A percentile compares a stretch with the other conserved stretches of the same genome.
These are phyloP conservation scores for Lytechinus variegatus DNA, from an alignment of 35 echinoderm and acorn worm genomes.

Conservation along the genomic window DNA sequence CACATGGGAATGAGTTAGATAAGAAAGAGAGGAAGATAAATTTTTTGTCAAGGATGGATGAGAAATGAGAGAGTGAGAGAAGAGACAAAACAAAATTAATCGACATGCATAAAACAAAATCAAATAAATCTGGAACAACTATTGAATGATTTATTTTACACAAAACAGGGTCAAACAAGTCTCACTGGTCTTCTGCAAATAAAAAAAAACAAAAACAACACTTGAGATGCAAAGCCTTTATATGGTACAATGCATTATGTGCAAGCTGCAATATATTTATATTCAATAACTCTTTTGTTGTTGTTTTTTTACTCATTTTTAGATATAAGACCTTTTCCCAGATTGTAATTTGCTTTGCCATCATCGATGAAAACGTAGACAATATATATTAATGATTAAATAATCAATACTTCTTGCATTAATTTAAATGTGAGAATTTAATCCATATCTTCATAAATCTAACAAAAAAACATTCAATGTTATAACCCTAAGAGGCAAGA, in stretches of 20 bases:
- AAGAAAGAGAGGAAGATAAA: neutral
- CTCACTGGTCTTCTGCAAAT: conserved; percentile 21
- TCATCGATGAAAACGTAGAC: neutral
- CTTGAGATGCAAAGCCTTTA: neutral
- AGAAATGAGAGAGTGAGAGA: conserved; percentile 52
- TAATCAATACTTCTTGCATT: neutral
- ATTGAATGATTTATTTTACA: neutral
- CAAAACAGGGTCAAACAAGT: neutral
- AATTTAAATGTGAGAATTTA: neutral
- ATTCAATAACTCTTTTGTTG: neutral
- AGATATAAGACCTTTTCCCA: neutral
- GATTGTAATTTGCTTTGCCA: neutral
- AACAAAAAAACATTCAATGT: neutral
- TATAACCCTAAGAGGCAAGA: neutral
- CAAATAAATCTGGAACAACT: conserved; percentile 32
- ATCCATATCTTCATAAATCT: neutral
- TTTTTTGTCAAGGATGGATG: conserved; percentile 7
- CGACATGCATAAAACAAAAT: conserved; percentile 32
- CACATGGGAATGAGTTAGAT: neutral
- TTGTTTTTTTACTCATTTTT: neutral
- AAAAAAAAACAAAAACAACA: neutral
- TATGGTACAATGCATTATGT: conserved; percentile 14
- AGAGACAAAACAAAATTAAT: conserved; percentile 56
- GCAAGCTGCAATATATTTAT: conserved; percentile 6
- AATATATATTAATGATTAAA: neutral